Evolutionary conservation across 2,888 invertebrate genomes (phyloP), one percentile per base, ranked within the genome.

Genomic region (Strigamia transsilvanica): DNA sequence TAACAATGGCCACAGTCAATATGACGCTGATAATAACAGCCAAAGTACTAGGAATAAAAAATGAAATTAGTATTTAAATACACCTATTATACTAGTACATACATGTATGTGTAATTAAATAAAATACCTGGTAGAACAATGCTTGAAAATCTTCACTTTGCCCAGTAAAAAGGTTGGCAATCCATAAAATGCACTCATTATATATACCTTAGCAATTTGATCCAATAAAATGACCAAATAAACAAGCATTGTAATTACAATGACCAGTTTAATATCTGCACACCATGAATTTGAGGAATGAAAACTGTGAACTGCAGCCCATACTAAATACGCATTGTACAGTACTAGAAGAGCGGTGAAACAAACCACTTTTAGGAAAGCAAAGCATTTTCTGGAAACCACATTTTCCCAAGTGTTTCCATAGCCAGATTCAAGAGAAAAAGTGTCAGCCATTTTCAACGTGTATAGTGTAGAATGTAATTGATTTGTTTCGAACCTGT

Each of bases 401-500:
- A 73, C 15, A 5, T n/a, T 32, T 32, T 32, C 73, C 73, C 73
- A 73, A 13, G 73, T 27, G 32, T 32, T 73, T 73, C 73, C 73
- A 73, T 73, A 27, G 32, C n/a, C 56, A 2, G 73, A 73, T 10
- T n/a, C 32, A 66, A 18, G 61, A 21, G 61, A 66, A 32, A 18
- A 2, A 21, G 13, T 27, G 9, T 73, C 73, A 13, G 73, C 13
- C 73, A 73, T 73, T 32, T 73, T 73, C 56, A 18, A 46, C 38
- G 6, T 6, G 1, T 2, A 38, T 38, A 38, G 6, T 6, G 38
- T 38, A 38, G 6, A 7, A 38, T 27, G 1, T 3, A 27, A 3
- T 27, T 27, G 27, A 27, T 27, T 27, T 27, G 27, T 27, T 27
- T 27, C 27, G 27, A 27, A 27, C 3, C 27, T 3, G n/a, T n/a